These are phyloP conservation scores for Exephanes ischioxanthus DNA, from an alignment of 2,888 invertebrate species.

Conservation along the genomic window DNA sequence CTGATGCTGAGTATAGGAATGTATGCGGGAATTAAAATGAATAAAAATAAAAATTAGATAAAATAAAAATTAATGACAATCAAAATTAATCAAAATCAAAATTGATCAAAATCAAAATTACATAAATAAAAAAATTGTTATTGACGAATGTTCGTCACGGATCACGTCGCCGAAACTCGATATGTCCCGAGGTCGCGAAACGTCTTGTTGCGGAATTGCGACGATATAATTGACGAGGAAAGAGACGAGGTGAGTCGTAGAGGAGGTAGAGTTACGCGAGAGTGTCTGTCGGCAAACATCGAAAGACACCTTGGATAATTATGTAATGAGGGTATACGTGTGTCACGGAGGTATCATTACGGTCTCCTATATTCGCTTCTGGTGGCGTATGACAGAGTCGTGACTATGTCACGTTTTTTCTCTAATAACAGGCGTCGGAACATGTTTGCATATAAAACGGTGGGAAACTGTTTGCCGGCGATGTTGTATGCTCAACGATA, in stretches of 20 bases:
- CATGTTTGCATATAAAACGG: conserved; percentile 4
- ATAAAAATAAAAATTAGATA: too few species aligned
- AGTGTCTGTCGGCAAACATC: conserved; percentile 32
- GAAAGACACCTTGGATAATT: conserved; percentile 51
- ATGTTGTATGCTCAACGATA: conserved; percentile 9
- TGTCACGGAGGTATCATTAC: conserved; percentile 25
- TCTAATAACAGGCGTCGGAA: background rate
- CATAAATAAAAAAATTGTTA: background rate
- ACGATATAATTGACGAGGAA: conserved; percentile 35
- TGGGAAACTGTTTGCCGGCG: conserved; percentile 3
- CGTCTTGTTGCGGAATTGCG: conserved; percentile 38
- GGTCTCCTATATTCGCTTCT: conserved; percentile 16
- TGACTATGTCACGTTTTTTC: conserved; percentile 50
- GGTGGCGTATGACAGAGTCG: conserved; percentile 20
- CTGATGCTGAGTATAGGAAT: too few species aligned
- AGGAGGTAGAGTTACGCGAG: conserved; percentile 56
- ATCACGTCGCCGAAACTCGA: conserved; percentile 42
- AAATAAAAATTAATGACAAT: too few species aligned
- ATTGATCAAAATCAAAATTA: too few species aligned
- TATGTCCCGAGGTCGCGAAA: conserved; percentile 55
- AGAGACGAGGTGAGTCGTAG: conserved; percentile 36
- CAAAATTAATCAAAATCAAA: too few species aligned
- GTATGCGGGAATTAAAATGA: too few species aligned
- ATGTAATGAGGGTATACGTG: conserved; percentile 59
- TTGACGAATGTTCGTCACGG: conserved; percentile 36